Conservation (phyloP, 1,140 invertebrate species). For the Anadara kagoshimensis region DNA sequence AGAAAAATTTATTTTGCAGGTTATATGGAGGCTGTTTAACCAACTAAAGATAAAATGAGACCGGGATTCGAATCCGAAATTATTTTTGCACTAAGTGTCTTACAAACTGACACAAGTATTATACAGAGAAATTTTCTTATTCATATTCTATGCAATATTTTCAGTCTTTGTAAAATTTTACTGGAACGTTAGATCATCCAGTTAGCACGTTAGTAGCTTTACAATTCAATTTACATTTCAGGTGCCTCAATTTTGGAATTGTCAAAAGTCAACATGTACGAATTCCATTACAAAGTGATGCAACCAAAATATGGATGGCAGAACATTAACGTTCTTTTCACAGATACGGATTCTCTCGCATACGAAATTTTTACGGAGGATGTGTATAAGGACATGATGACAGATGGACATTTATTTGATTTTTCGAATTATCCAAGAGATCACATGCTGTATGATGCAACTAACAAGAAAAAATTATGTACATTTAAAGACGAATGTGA, state of each 20-base stretch:
- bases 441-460: constrained; percentile 1
- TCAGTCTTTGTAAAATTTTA: no score
- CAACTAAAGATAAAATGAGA: no score
- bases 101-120: no score
- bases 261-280: constrained; percentile 24
- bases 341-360: constrained; percentile 10
- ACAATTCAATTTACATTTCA: neutral
- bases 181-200: no score
- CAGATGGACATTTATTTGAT: neutral
- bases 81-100: no score
- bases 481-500: neutral
- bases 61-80: no score
- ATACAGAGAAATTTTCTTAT: no score
- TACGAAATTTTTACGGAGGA: neutral
- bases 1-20: constrained; percentile 9
- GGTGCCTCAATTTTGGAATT: constrained; percentile 8
- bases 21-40: no score
- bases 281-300: constrained; percentile 10
- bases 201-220: no score
- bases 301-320: constrained; percentile 4
- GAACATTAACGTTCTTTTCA: constrained; percentile 57
- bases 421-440: constrained; percentile 7
- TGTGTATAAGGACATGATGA: neutral
- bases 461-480: constrained; percentile 1
- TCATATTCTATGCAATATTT: no score